phyloP scores from a whole-genome alignment of 2,888 invertebrate species.

The Heliconius erato region DNA sequence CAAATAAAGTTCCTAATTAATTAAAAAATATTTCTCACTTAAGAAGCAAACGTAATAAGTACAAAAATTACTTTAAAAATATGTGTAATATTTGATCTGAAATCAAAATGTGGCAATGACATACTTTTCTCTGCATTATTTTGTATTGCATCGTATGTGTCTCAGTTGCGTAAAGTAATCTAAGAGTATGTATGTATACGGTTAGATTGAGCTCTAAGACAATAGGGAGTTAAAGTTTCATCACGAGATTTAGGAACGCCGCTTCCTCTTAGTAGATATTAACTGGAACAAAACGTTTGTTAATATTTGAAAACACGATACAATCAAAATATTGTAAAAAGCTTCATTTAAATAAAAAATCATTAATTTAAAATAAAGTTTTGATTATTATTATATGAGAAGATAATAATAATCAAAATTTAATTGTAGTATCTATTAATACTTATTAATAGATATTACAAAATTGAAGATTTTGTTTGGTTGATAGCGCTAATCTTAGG shows the following conservation, averaged over 20 bases:
- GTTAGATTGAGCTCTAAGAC: conserved; percentile 44
- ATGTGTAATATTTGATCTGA: conserved; percentile 16
- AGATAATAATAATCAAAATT: too few relatives aligned
- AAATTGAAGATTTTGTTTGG: too few relatives aligned
- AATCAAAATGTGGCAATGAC: conserved; percentile 38
- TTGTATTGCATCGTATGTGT: conserved; percentile 39
- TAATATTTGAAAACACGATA: background rate
- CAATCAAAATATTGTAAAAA: background rate
- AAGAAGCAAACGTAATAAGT: conserved; percentile 6
- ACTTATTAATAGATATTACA: too few relatives aligned
- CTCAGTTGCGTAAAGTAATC: conserved; percentile 40
- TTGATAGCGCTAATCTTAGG: too few relatives aligned
- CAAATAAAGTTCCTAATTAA: background rate
- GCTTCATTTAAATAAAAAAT: background rate
- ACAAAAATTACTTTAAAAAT: conserved; percentile 18
- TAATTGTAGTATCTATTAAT: too few relatives aligned
- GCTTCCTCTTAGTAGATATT: conserved; percentile 26
- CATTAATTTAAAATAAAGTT: too few relatives aligned
- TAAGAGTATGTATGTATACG: conserved; percentile 25
- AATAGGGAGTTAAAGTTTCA: conserved; percentile 48
- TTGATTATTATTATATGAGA: too few relatives aligned
- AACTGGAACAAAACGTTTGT: conserved; percentile 18
- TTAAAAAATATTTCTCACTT: conserved; percentile 12
- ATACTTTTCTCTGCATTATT: conserved; percentile 31
- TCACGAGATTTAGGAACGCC: conserved; percentile 43